Base-by-base conservation (phyloP, 2,888 invertebrate species). In the Chydorus sphaericus region DNA sequence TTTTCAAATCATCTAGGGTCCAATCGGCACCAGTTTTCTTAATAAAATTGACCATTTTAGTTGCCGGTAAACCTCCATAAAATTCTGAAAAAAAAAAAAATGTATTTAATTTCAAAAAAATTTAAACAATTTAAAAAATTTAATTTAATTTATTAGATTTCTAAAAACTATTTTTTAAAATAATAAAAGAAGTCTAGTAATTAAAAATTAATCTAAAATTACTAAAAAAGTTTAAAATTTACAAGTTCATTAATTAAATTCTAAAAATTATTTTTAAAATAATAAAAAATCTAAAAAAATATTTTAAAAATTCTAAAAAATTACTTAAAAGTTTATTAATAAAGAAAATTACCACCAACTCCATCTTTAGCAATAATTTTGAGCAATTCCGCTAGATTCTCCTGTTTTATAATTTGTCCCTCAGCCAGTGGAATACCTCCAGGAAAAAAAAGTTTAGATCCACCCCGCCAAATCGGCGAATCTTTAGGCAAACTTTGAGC, bases 381-480 rank as follows among this genome's bases (percentile, higher is more conserved):
- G 28, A 83, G 71, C 61, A 77, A 78, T 37, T 67, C 66, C 10
- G 77, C 77, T 48, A 83, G 71, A 20, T 63, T 63, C 7, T 75
- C 72, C 20, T 55, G 48, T 23, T 31, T 20, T n/a, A 55, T 20
- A 6, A 16, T 33, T 26, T 55, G 48, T 33, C 55, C 48, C 33
- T 55, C 36, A 26, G 44, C 54, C 3, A 28, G 16, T 5, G 49
- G 36, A 16, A 48, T 26, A 10, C 31, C 30, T 18, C 33, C 20
- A 36, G 28, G 31, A 31, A 55, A 36, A 20, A 36, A 36, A 20
- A 55, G 26, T 23, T 52, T 48, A 3, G 28, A 36, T n/a, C 33
- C 31, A 29, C 33, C 16, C n/a, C 26, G 18, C 20, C 20, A 28
- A 5, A 39, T 7, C 4, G 49, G 38, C n/a, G 39, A 39, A 1